A percentile compares a stretch with the other conserved stretches of the same genome.
phyloP scores from a whole-genome alignment of 2,113 vertebrate genomes.

The Anhinga rufa region DNA sequence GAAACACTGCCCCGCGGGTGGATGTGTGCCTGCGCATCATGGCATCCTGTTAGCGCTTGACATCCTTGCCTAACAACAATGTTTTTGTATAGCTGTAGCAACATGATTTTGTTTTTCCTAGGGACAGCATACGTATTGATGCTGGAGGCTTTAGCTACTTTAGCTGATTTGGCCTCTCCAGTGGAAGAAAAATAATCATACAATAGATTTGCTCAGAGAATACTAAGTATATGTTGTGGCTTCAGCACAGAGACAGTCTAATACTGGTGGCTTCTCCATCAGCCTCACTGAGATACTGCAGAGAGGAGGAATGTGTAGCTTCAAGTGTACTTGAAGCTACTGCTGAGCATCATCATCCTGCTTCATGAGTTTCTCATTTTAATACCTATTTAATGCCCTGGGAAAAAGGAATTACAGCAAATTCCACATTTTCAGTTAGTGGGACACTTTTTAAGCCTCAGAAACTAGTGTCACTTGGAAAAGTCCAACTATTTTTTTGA shows the following conservation, averaged over 20 bases:
- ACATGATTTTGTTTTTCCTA: background rate
- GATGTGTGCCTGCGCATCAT: fast-evolving
- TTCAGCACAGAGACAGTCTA: background rate
- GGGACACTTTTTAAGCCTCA: background rate
- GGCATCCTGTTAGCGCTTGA: fast-evolving
- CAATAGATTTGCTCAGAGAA: background rate
- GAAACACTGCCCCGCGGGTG: fast-evolving
- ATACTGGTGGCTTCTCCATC: background rate
- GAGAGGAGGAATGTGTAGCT: background rate
- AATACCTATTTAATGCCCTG: background rate
- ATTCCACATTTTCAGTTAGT: background rate
- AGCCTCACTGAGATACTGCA: background rate
- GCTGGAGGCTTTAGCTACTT: background rate
- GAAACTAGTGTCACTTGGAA: background rate
- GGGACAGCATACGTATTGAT: background rate
- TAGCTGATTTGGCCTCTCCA: background rate
- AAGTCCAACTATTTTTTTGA: background rate
- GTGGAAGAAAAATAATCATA: background rate
- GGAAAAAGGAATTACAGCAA: background rate
- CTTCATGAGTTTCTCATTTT: background rate
- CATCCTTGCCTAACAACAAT: background rate
- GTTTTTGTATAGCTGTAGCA: background rate
- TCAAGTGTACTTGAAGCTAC: background rate
- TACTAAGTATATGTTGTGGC: fast-evolving
- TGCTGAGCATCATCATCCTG: background rate